These are phyloP conservation scores for Fulica atra DNA, from an alignment of 2,113 vertebrate species.

Conservation along the genomic window DNA sequence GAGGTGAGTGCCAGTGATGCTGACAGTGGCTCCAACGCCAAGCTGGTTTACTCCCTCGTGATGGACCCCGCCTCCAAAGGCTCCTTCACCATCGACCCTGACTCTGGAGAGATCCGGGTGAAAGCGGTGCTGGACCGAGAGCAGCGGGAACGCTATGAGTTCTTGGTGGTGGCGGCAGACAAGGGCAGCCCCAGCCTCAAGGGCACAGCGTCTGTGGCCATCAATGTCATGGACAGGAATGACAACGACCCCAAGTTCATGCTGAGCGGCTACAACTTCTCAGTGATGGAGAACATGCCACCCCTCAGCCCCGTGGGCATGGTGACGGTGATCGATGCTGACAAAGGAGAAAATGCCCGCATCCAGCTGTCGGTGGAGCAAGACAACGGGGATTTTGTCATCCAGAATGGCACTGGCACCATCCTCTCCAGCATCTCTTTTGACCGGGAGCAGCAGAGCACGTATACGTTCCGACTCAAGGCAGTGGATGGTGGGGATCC, in stretches of 20 bases:
- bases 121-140: constrained; percentile 91
- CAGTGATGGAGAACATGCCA: constrained; percentile 93
- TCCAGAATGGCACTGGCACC: constrained; percentile 95
- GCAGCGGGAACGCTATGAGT: constrained; percentile 86
- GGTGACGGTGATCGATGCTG: constrained; percentile 92
- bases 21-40: constrained; percentile 90
- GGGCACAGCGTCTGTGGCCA: constrained; percentile 90
- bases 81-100: constrained; percentile 86
- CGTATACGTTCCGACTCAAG: constrained; percentile 94
- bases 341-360: constrained; percentile 91
- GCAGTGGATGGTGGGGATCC: constrained; percentile 91
- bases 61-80: constrained; percentile 78
- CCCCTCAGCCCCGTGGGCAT: constrained; percentile 94
- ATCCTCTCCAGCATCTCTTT: constrained; percentile 97
- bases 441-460: constrained; percentile 94
- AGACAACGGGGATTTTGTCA: constrained; percentile 94
- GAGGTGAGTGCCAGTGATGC: constrained; percentile 87
- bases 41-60: constrained; percentile 88
- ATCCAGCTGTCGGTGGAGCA: constrained; percentile 90
- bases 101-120: constrained; percentile 88
- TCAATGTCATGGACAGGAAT: constrained; percentile 92
- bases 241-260: constrained; percentile 98
- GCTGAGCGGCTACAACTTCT: constrained; percentile 95
- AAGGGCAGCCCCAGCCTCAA: constrained; percentile 91
- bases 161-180: constrained; percentile 90